Percentiles rank a stretch among this genome's conserved stretches.
phyloP scores from a whole-genome alignment of 2,113 vertebrate genomes.

The Gobius niger region DNA sequence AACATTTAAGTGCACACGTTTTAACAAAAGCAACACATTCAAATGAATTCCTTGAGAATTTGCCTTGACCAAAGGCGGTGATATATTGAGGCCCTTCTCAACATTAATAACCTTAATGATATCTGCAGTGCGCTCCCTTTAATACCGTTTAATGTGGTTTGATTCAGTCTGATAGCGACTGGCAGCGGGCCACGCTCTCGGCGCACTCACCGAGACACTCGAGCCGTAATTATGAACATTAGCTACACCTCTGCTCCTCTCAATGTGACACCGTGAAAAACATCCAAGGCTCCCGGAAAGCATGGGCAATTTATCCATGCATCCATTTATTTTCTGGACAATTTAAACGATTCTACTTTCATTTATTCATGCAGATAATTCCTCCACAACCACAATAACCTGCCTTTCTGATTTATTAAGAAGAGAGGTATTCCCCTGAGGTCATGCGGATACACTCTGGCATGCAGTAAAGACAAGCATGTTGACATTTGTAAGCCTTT shows the following conservation, averaged over 20 bases:
- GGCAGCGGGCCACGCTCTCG: background rate
- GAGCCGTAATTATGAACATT: background rate
- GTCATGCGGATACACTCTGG: background rate
- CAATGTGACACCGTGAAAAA: background rate
- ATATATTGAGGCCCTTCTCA: background rate
- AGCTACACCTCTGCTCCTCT: conserved; percentile 4
- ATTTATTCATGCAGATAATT: background rate
- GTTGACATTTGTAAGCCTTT: background rate
- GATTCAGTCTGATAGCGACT: background rate
- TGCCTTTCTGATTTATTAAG: conserved; percentile 1
- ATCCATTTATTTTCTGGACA: too few relatives aligned
- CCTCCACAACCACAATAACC: background rate
- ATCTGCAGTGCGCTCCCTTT: background rate
- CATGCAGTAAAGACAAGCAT: background rate
- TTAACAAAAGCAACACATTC: too few relatives aligned
- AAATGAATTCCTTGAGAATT: background rate
- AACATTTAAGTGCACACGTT: too few relatives aligned
- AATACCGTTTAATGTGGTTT: conserved; percentile 7
- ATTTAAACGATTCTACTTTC: background rate
- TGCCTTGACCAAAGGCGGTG: background rate
- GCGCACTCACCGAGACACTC: background rate
- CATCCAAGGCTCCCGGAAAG: background rate
- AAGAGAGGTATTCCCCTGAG: background rate
- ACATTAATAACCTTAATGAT: conserved; percentile 4
- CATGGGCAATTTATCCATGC: background rate